Evolutionary conservation across 2,113 vertebrate species (phyloP), one percentile per base, ranked within the genome.

Genomic region (Pluvianellus socialis): DNA sequence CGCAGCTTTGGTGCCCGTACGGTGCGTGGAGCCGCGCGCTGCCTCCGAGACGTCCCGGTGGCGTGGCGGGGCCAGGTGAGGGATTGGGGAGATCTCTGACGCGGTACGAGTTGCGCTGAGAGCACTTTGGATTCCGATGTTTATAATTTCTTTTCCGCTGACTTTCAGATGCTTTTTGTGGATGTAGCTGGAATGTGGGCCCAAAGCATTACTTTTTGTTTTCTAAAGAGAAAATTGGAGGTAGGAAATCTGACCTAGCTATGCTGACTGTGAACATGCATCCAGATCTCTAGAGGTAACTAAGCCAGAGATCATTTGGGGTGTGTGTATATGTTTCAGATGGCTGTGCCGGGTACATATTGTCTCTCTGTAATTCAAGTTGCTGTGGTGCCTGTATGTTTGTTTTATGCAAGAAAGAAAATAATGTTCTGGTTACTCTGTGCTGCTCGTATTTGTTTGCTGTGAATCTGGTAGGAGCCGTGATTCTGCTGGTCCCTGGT

Each of bases 51-150:
- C 10, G 2, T 7, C 73, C 27, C 5, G 1, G 19, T 2, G 6
- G 18, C 4, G 16, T 10, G 24, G 9, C 1, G 1, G 14, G 32
- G 24, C 32, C 79, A 33, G 73, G 68, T 70, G 75, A 56, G 14
- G 14, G 14, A 17, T 0, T 0, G 20, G 70, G 28, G 58, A 59
- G 11, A 10, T 22, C 76, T 24, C 52, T 2, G 23, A 1, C 15
- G 0, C 8, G 2, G 18, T 1, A 6, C 1, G 23, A 33, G 35
- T 12, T 5, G 44, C 42, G 0, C 0, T 24, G 77, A 3, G 20
- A 44, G 2, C 49, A 5, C 74, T 8, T 7, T 8, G 3, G 45
- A 2, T 40, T 30, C n/a, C 28, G 56, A 1, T 24, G 22, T 8
- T n/a, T 20, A 30, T 26, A 3, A 3, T 8, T 81, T 42, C 24